Evolutionary conservation across 1,140 invertebrate genomes (phyloP).

Genomic region (Saccostrea echinata): DNA sequence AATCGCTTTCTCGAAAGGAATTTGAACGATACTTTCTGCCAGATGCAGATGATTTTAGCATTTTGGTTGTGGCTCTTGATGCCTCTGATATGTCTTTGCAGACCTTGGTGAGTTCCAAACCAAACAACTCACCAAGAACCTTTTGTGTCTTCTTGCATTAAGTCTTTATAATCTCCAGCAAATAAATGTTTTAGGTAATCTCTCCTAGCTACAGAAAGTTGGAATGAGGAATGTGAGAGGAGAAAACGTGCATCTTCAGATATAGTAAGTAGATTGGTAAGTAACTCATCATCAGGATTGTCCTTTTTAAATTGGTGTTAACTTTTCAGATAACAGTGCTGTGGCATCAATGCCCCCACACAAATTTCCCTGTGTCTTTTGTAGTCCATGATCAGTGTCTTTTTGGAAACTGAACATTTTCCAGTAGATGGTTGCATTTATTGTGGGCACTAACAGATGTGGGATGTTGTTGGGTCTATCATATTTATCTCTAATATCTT

Average conservation of each 20-base stretch:
- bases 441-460: not conserved
- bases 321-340: not conserved
- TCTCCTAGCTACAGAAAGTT: too few relatives aligned
- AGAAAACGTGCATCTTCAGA: conserved; percentile 34
- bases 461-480: not conserved
- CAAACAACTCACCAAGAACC: not conserved
- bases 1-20: too few relatives aligned
- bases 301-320: not conserved
- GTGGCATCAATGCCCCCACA: not conserved
- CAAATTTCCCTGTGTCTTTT: not conserved
- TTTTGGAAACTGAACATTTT: conserved; percentile 23
- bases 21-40: too few relatives aligned
- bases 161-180: conserved; percentile 19
- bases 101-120: not conserved
- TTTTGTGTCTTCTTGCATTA: conserved; percentile 11
- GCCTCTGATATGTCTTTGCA: too few relatives aligned
- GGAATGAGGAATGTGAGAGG: too few relatives aligned
- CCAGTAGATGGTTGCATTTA: not conserved
- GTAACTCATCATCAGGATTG: too few relatives aligned
- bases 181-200: conserved; percentile 32
- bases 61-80: too few relatives aligned
- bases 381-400: not conserved
- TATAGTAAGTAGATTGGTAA: not conserved
- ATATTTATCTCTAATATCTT: not conserved
- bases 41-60: too few relatives aligned